phyloP scores from a whole-genome alignment of 2,113 vertebrate genomes.

The Apistogramma diplotaenia region DNA sequence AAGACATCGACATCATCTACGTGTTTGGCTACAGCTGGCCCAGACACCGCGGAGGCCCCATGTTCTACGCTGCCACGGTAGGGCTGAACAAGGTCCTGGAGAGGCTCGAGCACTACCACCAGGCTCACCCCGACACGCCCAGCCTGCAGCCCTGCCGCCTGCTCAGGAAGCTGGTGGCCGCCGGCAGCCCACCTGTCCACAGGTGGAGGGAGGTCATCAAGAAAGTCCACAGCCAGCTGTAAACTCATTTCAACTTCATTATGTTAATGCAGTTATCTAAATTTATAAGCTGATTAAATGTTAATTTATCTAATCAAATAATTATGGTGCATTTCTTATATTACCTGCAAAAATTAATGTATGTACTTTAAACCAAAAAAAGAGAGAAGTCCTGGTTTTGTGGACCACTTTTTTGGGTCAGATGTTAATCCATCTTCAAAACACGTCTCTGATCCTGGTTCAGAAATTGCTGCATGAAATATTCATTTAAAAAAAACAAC shows the following conservation, averaged over 20 bases:
- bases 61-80: conserved; percentile 86
- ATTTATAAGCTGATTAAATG: background rate
- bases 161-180: conserved; percentile 82
- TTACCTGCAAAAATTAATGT: background rate
- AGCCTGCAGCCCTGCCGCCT: conserved; percentile 79
- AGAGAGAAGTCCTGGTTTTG: background rate
- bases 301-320: background rate
- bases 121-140: conserved; percentile 82
- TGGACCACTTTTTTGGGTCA: background rate
- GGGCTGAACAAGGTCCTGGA: conserved; percentile 81
- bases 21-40: conserved; percentile 90
- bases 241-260: conserved; percentile 48
- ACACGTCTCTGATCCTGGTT: too few relatives aligned
- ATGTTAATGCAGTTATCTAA: background rate
- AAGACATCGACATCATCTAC: conserved; percentile 90
- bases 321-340: background rate
- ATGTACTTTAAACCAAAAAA: background rate
- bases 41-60: conserved; percentile 85
- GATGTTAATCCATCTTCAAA: background rate
- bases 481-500: background rate
- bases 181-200: conserved; percentile 83
- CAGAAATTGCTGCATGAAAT: background rate
- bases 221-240: conserved; percentile 77
- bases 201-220: conserved; percentile 80
- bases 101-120: conserved; percentile 82